Percentiles rank a stretch among this genome's conserved stretches.
Conservation (phyloP, 2,113 vertebrate genomes). For the Coptodon rendalli region DNA sequence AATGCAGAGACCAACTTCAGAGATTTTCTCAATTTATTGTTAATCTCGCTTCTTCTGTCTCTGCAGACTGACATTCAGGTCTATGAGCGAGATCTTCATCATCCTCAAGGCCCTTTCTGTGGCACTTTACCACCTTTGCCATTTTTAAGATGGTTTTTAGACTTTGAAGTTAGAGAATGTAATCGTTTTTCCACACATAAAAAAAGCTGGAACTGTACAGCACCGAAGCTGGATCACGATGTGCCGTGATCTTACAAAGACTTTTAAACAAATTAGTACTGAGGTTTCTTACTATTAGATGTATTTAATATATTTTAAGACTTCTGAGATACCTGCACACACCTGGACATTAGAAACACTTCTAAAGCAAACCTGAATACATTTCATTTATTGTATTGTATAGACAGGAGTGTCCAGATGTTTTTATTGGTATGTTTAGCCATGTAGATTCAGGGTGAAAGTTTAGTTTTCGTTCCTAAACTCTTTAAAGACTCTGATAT, state of each 20-base stretch:
- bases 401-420: not conserved
- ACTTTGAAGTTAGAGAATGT: not conserved
- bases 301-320: not conserved
- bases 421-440: not conserved
- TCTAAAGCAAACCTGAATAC: not conserved
- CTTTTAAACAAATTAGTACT: not conserved
- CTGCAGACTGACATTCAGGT: not conserved
- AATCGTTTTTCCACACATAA: not conserved
- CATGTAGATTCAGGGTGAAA: not conserved
- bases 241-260: not conserved
- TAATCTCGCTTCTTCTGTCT: not conserved
- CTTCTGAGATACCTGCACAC: not conserved
- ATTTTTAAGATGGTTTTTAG: not conserved
- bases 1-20: not conserved
- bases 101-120: not conserved
- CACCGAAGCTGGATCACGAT: not conserved
- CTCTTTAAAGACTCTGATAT: not conserved
- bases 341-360: not conserved
- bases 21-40: not conserved
- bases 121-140: not conserved
- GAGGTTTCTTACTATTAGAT: not conserved
- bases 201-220: not conserved
- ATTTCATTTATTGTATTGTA: not conserved
- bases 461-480: rapidly evolving
- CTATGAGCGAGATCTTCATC: not conserved